Conservation (phyloP, 2,113 vertebrate species). For the Laticauda colubrina region DNA sequence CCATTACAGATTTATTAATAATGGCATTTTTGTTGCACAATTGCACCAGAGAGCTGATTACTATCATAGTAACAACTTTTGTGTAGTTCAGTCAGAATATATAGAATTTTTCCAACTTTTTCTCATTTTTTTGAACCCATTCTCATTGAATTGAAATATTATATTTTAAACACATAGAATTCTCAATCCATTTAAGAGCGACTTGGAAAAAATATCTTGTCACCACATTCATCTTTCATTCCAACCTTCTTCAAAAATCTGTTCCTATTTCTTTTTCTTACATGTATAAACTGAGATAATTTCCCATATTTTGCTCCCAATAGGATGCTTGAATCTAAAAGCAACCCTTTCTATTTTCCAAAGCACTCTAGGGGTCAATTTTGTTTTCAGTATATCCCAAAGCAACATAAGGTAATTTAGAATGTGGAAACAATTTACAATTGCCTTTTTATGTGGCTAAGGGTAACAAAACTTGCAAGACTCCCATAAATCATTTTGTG, state of each 20-base stretch:
- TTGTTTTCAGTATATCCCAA: constrained; percentile 41
- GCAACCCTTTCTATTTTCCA: constrained; percentile 39
- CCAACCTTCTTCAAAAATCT: not conserved
- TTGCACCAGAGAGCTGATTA: not conserved
- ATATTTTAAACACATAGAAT: not conserved
- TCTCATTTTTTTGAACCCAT: not conserved
- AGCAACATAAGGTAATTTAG: constrained; percentile 37
- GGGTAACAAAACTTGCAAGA: constrained; percentile 48
- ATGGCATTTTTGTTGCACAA: constrained; percentile 2
- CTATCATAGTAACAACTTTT: not conserved
- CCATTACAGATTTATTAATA: constrained; percentile 17
- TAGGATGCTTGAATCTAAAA: constrained; percentile 33
- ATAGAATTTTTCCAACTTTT: not conserved
- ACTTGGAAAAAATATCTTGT: not conserved
- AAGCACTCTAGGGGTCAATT: constrained; percentile 18
- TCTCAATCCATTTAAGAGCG: not conserved
- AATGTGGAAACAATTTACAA: constrained; percentile 57
- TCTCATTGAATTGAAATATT: not conserved
- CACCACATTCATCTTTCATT: not conserved
- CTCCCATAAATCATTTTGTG: constrained; percentile 50
- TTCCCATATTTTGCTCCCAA: constrained; percentile 14
- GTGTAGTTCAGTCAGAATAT: not conserved
- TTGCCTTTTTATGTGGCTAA: constrained; percentile 47
- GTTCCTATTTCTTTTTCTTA: not conserved
- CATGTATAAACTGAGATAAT: constrained; percentile 40